These are phyloP conservation scores for Porites cylindrica DNA, from an alignment of 92 coral and sea anemone genomes.

Conservation along the genomic window DNA sequence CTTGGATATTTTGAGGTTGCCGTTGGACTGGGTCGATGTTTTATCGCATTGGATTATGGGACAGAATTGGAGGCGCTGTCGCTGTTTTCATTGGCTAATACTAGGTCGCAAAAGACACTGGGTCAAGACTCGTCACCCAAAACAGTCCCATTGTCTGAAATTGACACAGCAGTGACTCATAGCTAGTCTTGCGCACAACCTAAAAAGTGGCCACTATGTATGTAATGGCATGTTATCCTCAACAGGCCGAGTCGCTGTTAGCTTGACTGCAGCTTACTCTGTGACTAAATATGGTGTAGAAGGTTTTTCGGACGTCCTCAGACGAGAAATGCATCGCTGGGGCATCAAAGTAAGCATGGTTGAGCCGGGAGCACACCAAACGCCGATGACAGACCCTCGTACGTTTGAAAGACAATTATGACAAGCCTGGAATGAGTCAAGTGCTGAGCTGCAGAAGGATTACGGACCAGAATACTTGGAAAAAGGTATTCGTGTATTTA, in stretches of 20 bases:
- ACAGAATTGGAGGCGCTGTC: no score
- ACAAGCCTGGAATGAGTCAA: constrained; percentile 57
- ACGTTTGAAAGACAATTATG: neutral
- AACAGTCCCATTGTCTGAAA: no score
- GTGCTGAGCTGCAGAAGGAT: constrained; percentile 49
- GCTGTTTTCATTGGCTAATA: no score
- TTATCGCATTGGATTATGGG: no score
- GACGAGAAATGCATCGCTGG: constrained; percentile 63
- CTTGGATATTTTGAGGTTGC: no score
- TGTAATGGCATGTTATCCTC: neutral
- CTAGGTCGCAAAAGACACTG: no score
- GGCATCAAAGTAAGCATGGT: constrained; percentile 72
- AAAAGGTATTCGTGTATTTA: neutral
- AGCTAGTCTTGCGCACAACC: no score
- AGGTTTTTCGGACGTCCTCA: constrained; percentile 74
- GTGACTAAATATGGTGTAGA: constrained; percentile 75
- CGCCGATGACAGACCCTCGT: constrained; percentile 49
- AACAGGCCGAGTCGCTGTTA: constrained; percentile 54
- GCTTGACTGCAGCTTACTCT: constrained; percentile 57
- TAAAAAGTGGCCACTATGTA: no score
- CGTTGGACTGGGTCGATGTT: no score
- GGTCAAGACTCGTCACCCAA: no score
- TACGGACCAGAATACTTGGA: constrained; percentile 61
- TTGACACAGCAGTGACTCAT: no score
- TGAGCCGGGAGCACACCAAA: constrained; percentile 83